phyloP scores from a whole-genome alignment of 2,888 invertebrate genomes.

The Glaucopsyche alexis region DNA sequence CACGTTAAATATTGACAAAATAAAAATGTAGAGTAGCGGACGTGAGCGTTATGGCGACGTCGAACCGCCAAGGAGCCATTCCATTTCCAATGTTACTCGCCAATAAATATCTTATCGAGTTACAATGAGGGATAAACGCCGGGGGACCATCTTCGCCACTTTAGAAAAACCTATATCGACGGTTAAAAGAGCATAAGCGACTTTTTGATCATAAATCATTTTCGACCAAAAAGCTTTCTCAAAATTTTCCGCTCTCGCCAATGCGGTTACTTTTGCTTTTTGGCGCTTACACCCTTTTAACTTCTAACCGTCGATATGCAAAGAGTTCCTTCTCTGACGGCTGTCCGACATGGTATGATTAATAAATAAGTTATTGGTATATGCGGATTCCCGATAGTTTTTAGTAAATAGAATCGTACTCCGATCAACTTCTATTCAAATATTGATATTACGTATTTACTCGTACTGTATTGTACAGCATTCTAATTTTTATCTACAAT shows the following conservation, averaged over 20 bases:
- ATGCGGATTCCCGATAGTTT: background rate
- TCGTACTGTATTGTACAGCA: too few species aligned
- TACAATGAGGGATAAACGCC: constrained; percentile 71
- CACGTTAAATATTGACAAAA: constrained; percentile 79
- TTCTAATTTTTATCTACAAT: too few species aligned
- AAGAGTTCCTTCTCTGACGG: constrained; percentile 39
- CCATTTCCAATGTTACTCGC: constrained; percentile 70
- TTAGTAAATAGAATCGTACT: background rate
- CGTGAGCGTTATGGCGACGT: constrained; percentile 65
- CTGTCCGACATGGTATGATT: constrained; percentile 35
- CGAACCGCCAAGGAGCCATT: constrained; percentile 67
- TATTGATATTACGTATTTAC: background rate
- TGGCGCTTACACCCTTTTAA: constrained; percentile 32
- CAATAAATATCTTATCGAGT: constrained; percentile 79
- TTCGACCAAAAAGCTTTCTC: background rate
- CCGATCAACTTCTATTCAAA: background rate
- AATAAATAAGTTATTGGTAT: constrained; percentile 24
- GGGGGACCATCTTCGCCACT: constrained; percentile 56
- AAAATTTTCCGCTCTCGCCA: background rate
- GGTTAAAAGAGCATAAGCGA: background rate
- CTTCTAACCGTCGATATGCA: constrained; percentile 41
- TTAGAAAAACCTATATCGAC: constrained; percentile 40
- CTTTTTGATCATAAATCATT: background rate
- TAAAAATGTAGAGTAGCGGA: constrained; percentile 74
- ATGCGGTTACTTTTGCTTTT: background rate